phyloP scores from a whole-genome alignment of 2,797 vertebrate species.

The Hirundo rustica region DNA sequence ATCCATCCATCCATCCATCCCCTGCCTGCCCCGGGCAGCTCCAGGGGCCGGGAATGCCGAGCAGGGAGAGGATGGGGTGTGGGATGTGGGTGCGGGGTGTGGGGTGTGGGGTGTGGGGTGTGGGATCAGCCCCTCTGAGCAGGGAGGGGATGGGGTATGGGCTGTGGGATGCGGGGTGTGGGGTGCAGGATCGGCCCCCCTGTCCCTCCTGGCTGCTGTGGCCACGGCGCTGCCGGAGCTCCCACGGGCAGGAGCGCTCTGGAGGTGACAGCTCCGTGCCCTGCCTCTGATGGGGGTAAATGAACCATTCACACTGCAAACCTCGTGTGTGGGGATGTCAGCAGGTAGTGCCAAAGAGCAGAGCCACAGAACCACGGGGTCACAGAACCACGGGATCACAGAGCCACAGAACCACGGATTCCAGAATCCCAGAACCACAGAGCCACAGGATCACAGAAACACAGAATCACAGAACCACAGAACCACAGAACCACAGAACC shows the following conservation, averaged over 20 bases:
- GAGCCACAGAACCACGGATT: no score
- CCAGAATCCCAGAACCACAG: no score
- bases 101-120: no score
- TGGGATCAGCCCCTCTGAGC: no score
- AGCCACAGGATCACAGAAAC: no score
- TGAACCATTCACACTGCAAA: neutral
- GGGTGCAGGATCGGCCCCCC: neutral
- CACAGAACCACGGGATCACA: no score
- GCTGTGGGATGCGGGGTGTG: no score
- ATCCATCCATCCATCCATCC: no score
- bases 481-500: neutral
- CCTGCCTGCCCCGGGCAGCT: neutral
- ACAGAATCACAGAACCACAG: no score
- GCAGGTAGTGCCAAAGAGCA: neutral
- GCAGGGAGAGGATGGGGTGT: no score
- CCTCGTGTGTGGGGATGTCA: neutral
- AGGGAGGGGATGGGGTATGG: no score
- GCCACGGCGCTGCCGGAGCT: neutral
- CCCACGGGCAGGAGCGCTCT: neutral
- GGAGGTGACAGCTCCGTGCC: neutral
- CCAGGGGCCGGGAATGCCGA: fast-evolving
- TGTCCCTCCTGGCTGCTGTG: neutral
- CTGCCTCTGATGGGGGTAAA: neutral
- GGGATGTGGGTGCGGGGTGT: no score
- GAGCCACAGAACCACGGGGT: neutral